Evolutionary conservation across 2,797 vertebrate species (phyloP).

Genomic region (Eleutherodactylus coqui): DNA sequence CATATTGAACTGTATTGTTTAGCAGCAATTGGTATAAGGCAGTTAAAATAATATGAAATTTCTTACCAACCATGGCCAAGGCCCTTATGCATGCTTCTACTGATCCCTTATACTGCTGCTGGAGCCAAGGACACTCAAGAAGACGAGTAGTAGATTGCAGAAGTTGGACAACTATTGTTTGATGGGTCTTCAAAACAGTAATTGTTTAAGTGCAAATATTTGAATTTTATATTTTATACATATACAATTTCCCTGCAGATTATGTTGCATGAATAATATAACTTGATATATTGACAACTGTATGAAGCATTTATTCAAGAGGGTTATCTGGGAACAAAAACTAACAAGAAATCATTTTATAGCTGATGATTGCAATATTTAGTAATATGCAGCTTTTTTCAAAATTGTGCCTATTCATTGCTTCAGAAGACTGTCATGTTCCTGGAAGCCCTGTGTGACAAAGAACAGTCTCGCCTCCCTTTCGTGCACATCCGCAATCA

Average conservation of each 20-base stretch:
- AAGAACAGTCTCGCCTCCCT: no score
- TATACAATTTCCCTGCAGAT: not conserved
- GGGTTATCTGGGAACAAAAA: no score
- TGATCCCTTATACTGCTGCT: conserved; percentile 87
- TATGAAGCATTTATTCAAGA: no score
- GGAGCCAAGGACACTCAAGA: conserved; percentile 92
- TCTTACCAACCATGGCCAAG: conserved; percentile 85
- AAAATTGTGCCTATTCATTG: no score
- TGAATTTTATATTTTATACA: not conserved
- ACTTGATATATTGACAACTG: not conserved
- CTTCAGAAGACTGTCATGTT: no score
- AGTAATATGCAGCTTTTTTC: no score
- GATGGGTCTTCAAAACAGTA: conserved; percentile 81
- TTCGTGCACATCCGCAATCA: no score
- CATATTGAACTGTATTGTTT: not conserved
- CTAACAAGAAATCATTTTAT: no score
- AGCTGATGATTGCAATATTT: no score
- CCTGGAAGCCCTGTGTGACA: no score
- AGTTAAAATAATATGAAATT: not conserved
- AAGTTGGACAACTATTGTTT: conserved; percentile 90
- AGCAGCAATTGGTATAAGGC: not conserved
- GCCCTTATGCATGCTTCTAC: conserved; percentile 94
- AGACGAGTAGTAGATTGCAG: conserved; percentile 89
- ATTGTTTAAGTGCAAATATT: not conserved
- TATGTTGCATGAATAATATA: not conserved